Conservation (phyloP, 2,113 vertebrate genomes). For the Pipa parva region DNA sequence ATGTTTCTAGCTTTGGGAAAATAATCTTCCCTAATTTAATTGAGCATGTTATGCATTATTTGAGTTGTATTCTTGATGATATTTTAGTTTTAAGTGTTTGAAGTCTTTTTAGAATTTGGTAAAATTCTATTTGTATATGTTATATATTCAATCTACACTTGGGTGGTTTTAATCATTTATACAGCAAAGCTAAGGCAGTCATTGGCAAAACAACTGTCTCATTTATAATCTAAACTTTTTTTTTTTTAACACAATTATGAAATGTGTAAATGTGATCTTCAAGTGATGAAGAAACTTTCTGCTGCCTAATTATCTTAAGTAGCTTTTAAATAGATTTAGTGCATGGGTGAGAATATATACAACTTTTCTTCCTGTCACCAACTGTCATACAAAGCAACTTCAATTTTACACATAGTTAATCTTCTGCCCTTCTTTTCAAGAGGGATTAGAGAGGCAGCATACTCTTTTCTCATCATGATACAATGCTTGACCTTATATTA, state of each 20-base stretch:
- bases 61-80: no score
- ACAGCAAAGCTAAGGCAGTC: neutral
- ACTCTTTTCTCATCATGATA: neutral
- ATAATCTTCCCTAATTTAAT: no score
- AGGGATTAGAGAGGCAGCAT: neutral
- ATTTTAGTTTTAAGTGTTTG: no score
- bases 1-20: no score
- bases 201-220: neutral
- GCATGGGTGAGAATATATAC: slow-evolving; percentile 15
- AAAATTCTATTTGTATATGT: slow-evolving; percentile 7
- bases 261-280: slow-evolving; percentile 32
- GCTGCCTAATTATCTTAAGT: slow-evolving; percentile 34
- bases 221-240: slow-evolving; percentile 9
- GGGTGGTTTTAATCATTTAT: slow-evolving; percentile 6
- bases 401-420: slow-evolving; percentile 24
- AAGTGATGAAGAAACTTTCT: slow-evolving; percentile 18
- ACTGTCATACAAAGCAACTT: slow-evolving; percentile 19
- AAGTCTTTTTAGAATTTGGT: no score
- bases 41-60: no score
- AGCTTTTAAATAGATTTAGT: slow-evolving; percentile 25
- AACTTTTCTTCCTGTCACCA: slow-evolving; percentile 24
- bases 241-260: slow-evolving; percentile 19
- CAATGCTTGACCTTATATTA: neutral
- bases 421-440: neutral
- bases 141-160: slow-evolving; percentile 1